Evolutionary conservation across 2,888 invertebrate species (phyloP).

Genomic region (Disparrhopalites patrizii): DNA sequence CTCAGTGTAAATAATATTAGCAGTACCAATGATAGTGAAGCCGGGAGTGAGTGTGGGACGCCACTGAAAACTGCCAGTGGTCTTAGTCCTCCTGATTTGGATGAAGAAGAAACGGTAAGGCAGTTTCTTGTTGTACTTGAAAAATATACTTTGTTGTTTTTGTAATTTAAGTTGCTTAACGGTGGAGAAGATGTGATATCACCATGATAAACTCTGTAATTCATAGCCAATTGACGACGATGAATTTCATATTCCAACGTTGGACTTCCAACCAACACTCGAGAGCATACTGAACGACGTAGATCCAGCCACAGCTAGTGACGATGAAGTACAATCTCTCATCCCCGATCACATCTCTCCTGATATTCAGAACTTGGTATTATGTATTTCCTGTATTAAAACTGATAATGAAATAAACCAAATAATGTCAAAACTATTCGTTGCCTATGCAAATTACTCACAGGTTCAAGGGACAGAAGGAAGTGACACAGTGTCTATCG

Average conservation of each 20-base stretch:
- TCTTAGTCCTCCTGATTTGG: conserved; percentile 2
- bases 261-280: conserved; percentile 69
- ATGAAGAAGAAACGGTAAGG: conserved; percentile 18
- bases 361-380: background rate
- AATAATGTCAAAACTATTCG: no score
- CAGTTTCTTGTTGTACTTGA: no score
- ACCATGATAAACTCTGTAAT: no score
- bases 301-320: conserved; percentile 50
- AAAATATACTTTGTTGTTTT: no score
- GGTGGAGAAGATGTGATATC: no score
- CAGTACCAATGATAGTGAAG: background rate
- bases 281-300: conserved; percentile 76
- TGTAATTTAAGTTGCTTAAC: no score
- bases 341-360: background rate
- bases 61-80: conserved; percentile 2
- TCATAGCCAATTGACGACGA: conserved; percentile 68
- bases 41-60: background rate
- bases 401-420: no score
- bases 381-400: no score
- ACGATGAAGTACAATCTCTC: conserved; percentile 46
- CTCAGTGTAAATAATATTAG: no score
- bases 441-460: no score
- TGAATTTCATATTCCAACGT: conserved; percentile 74
- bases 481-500: conserved; percentile 49
- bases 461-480: no score